Conservation (phyloP, 2,888 invertebrate species). For the Kryphioiulus occultus region DNA sequence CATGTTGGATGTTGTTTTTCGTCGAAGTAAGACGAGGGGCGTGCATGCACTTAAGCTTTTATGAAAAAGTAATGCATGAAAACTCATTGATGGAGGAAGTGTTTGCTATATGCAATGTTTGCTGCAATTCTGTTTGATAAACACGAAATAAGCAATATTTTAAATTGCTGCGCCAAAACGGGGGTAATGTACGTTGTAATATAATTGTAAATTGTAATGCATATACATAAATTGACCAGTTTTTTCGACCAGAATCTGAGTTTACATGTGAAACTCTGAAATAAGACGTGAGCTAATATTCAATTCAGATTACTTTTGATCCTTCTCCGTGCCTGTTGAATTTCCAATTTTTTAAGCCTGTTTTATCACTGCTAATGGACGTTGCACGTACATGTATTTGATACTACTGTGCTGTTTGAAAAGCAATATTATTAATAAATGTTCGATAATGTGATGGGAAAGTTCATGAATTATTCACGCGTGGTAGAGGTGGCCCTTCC, state of each 20-base stretch:
- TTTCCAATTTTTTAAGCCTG: not conserved
- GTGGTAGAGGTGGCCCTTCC: not conserved
- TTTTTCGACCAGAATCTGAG: too few species aligned
- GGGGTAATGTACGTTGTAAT: too few species aligned
- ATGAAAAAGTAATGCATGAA: too few species aligned
- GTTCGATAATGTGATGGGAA: not conserved
- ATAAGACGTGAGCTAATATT: too few species aligned
- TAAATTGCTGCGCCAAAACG: too few species aligned
- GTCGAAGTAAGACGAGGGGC: too few species aligned
- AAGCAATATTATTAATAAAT: not conserved
- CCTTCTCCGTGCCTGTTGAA: not conserved
- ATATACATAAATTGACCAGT: too few species aligned
- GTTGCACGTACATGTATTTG: not conserved
- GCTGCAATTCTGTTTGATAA: too few species aligned
- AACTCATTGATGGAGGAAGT: not conserved
- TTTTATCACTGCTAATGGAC: not conserved
- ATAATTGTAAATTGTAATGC: too few species aligned
- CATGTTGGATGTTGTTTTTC: too few species aligned
- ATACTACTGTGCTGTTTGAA: not conserved
- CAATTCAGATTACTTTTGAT: not conserved
- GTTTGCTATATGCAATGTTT: not conserved
- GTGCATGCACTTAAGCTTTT: not conserved
- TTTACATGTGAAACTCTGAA: too few species aligned
- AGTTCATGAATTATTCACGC: conserved; percentile 8
- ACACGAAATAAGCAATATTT: too few species aligned